These are phyloP conservation scores for Heptranchias perlo DNA, from an alignment of 2,113 vertebrate genomes.

Conservation along the genomic window DNA sequence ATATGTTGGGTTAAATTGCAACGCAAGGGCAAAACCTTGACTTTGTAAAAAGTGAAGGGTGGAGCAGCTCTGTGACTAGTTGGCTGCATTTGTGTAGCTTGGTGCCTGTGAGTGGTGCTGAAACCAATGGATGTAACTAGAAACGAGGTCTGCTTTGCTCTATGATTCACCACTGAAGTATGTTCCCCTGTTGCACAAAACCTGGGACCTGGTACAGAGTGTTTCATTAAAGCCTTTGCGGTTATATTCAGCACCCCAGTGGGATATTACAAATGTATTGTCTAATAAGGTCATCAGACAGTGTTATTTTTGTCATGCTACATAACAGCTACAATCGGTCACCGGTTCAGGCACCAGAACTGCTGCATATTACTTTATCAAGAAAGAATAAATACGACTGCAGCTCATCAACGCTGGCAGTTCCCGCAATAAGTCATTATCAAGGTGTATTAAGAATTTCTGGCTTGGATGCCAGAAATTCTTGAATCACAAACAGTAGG, in stretches of 20 bases:
- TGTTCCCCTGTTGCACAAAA: slow-evolving; percentile 27
- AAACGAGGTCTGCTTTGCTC: not conserved
- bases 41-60: not conserved
- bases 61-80: not conserved
- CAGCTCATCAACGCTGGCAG: slow-evolving; percentile 12
- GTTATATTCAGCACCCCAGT: slow-evolving; percentile 32
- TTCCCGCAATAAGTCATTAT: slow-evolving; percentile 23
- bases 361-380: not conserved
- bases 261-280: slow-evolving; percentile 36
- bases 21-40: not conserved
- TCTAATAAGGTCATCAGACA: slow-evolving; percentile 28
- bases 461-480: slow-evolving; percentile 4
- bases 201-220: slow-evolving; percentile 29
- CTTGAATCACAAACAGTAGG: slow-evolving; percentile 16
- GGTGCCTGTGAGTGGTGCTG: not conserved
- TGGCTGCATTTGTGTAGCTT: not conserved
- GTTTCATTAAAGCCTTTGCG: slow-evolving; percentile 31
- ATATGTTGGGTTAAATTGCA: not conserved
- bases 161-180: slow-evolving; percentile 12
- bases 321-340: slow-evolving; percentile 24
- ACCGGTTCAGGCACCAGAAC: not conserved
- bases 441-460: not conserved
- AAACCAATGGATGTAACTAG: slow-evolving; percentile 24
- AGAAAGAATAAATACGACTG: not conserved
- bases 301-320: slow-evolving; percentile 23